Base-by-base conservation (phyloP, 2,888 invertebrate genomes). In the Agrochola circellaris region DNA sequence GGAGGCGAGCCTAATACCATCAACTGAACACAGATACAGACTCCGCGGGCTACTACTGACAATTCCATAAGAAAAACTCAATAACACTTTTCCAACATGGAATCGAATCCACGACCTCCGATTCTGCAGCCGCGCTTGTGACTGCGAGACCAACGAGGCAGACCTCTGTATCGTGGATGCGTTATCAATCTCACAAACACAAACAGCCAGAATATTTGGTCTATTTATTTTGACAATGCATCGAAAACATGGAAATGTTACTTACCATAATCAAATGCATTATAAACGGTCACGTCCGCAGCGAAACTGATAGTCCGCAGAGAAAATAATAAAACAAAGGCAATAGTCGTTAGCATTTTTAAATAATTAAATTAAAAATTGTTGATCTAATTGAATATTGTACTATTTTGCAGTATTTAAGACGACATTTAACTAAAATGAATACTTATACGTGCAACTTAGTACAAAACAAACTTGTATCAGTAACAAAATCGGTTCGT, bases 51-150 rank as follows among this genome's bases (percentile, higher is more conserved):
- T 56, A 11, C 11, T 56, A 11, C n/a, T 11, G n/a, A 56, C 11
- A 56, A 56, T n/a, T n/a, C n/a, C 1, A 54, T 11, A 9, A 11
- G 3, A n/a, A 23, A 11, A 54, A 54, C 23, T 11, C 23, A 23
- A 0, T 4, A 56, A 56, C 4, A n/a, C n/a, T n/a, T n/a, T 11
- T n/a, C 5, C 4, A 3, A n/a, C 4, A 0, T 56, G 11, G 11
- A 56, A n/a, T 11, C 11, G 9, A n/a, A 23, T n/a, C 23, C 23
- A 11, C 23, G 8, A 51, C 23, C 2, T 7, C 51, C 9, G 23
- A 3, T 54, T 54, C 23, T 54, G 54, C 3, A 54, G 54, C 23
- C 54, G 20, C 54, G 2, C 9, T 9, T 9, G 0, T 7, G 54
- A 54, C 54, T 8, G 20, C 51, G 7, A 51, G 8, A 23, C 2